Evolutionary conservation across 2,797 vertebrate genomes (phyloP).

Genomic region (Chrysocyon brachyurus): DNA sequence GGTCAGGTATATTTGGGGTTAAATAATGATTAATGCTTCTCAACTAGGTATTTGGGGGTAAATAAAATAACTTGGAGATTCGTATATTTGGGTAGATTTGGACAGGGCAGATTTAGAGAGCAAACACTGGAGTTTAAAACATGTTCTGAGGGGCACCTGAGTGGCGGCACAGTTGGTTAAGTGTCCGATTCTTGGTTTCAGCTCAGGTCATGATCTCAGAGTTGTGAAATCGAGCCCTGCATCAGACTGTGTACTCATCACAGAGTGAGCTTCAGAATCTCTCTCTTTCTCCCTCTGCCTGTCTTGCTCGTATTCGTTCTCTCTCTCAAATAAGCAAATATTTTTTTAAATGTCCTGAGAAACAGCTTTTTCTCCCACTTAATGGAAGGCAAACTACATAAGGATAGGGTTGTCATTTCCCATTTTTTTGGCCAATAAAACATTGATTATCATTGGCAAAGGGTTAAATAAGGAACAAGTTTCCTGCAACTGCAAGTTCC

Average conservation of each 20-base stretch:
- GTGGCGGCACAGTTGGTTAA: background rate
- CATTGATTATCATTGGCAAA: slow-evolving; percentile 37
- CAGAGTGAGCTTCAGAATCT: background rate
- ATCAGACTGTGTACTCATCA: background rate
- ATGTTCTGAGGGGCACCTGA: background rate
- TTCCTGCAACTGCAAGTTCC: slow-evolving; percentile 31
- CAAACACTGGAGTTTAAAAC: slow-evolving; percentile 38
- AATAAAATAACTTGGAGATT: background rate
- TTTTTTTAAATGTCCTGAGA: background rate
- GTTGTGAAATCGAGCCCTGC: background rate
- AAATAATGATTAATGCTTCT: background rate
- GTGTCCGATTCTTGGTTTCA: background rate
- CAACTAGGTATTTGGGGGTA: background rate
- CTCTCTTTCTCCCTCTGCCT: background rate
- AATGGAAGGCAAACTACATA: background rate
- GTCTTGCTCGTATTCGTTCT: rapidly evolving
- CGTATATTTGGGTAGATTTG: background rate
- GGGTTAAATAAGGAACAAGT: slow-evolving; percentile 20
- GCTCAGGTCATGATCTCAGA: background rate
- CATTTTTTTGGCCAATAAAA: slow-evolving; percentile 35
- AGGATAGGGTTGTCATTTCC: background rate
- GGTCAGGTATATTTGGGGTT: background rate
- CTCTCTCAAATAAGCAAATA: background rate
- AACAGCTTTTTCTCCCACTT: background rate
- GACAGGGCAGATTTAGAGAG: background rate